Conservation (phyloP, 1,140 invertebrate species). For the Palaemon carinicauda region DNA sequence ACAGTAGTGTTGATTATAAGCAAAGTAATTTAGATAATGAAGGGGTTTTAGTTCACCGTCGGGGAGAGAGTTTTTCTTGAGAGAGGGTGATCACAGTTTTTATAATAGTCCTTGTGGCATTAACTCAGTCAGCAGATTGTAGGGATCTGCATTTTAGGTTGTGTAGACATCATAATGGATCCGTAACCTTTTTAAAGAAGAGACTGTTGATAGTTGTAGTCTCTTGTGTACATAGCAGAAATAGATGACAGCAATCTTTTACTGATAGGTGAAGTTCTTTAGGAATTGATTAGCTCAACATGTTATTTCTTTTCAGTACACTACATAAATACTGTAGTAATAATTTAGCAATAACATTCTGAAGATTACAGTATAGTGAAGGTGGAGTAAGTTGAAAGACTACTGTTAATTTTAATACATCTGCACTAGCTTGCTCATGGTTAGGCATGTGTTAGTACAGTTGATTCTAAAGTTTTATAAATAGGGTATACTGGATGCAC, state of each 20-base stretch:
- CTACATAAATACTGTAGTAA: not conserved
- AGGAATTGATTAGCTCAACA: not conserved
- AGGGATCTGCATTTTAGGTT: not conserved
- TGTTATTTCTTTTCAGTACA: not conserved
- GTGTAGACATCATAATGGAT: not conserved
- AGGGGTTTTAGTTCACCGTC: conserved; percentile 10
- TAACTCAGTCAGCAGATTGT: not conserved
- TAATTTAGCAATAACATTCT: too few relatives aligned
- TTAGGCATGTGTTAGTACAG: too few relatives aligned
- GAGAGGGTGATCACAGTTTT: not conserved
- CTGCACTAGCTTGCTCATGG: too few relatives aligned
- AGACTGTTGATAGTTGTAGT: not conserved
- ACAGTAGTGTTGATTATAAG: conserved; percentile 35
- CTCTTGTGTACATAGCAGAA: not conserved
- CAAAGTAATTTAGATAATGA: conserved; percentile 36
- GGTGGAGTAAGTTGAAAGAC: too few relatives aligned
- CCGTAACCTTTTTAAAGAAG: not conserved
- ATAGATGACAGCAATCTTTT: conserved; percentile 27
- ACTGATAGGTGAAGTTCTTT: not conserved
- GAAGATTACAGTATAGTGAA: too few relatives aligned
- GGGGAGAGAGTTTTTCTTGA: conserved; percentile 36
- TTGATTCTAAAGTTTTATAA: too few relatives aligned
- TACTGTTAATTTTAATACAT: too few relatives aligned
- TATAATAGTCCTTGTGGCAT: not conserved
- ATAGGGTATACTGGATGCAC: not conserved